phyloP scores from a whole-genome alignment of 1,140 invertebrate genomes.

The Caerostris darwini region DNA sequence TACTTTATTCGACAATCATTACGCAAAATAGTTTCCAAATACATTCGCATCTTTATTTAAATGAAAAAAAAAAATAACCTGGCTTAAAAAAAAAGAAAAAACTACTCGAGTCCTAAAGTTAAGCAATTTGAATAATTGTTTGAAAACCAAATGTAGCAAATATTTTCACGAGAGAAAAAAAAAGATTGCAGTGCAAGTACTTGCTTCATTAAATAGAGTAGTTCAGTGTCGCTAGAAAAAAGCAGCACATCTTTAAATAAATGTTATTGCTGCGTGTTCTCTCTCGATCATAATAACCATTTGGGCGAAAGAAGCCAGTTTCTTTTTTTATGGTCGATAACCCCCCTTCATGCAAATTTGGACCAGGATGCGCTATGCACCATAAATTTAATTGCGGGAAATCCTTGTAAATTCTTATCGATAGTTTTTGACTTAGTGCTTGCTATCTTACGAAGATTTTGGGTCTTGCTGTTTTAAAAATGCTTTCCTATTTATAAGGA shows the following conservation, averaged over 20 bases:
- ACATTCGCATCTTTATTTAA: too few species aligned
- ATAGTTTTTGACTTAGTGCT: neutral
- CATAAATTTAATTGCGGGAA: constrained; percentile 11
- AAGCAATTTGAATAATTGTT: neutral
- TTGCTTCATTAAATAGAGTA: neutral
- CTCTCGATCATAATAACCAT: neutral
- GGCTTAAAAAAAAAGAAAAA: too few species aligned
- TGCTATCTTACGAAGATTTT: neutral
- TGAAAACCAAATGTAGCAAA: neutral
- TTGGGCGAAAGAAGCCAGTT: neutral
- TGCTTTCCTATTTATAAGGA: too few species aligned
- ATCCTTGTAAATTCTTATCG: neutral
- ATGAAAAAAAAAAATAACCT: too few species aligned
- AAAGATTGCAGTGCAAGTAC: neutral
- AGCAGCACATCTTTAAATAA: neutral
- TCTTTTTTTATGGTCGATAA: neutral
- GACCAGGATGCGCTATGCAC: neutral
- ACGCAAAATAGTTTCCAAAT: too few species aligned
- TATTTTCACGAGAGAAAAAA: neutral
- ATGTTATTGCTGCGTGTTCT: neutral
- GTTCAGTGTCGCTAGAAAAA: neutral
- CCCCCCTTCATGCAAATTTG: neutral
- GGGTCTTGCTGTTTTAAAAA: neutral
- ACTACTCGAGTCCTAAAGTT: neutral
- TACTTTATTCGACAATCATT: too few species aligned